Evolutionary conservation across 2,888 invertebrate species (phyloP).

Genomic region (Listrodromus nycthemerus): DNA sequence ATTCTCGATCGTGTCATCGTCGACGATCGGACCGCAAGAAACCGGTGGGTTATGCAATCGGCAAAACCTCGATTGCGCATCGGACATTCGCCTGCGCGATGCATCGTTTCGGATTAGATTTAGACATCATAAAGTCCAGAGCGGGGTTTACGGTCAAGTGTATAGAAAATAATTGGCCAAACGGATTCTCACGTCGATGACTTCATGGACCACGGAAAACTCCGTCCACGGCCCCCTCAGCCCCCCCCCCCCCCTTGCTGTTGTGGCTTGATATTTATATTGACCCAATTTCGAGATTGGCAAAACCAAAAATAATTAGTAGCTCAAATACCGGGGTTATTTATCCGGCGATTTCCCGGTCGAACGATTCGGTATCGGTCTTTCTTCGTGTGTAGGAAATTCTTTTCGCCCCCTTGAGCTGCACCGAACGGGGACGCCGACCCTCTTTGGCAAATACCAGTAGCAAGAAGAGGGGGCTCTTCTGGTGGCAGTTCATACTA

Average conservation of each 20-base stretch:
- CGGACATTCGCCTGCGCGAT: conserved; percentile 38
- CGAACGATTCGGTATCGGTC: conserved; percentile 70
- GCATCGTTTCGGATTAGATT: conserved; percentile 48
- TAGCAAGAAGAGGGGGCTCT: conserved; percentile 47
- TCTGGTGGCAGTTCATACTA: conserved; percentile 61
- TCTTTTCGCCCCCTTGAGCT: conserved; percentile 49
- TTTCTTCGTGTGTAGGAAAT: conserved; percentile 20
- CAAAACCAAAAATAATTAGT: conserved; percentile 82
- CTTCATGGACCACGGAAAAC: conserved; percentile 1
- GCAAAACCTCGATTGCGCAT: conserved; percentile 56
- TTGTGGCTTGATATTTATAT: conserved; percentile 39
- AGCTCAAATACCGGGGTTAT: conserved; percentile 79
- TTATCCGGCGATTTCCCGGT: conserved; percentile 82
- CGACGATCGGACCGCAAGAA: conserved; percentile 35
- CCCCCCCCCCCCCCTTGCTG: background rate
- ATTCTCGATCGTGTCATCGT: conserved; percentile 37
- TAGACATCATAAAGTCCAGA: conserved; percentile 50
- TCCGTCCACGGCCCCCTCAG: conserved; percentile 5
- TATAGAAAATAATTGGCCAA: conserved; percentile 34
- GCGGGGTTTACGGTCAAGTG: conserved; percentile 13
- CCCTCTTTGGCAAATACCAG: conserved; percentile 70
- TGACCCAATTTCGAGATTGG: conserved; percentile 74
- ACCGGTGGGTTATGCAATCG: conserved; percentile 51
- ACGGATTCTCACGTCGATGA: conserved; percentile 39
- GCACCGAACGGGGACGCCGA: conserved; percentile 55